These are phyloP conservation scores for Acridotheres tristis DNA, from an alignment of 2,797 vertebrate species.

Conservation along the genomic window DNA sequence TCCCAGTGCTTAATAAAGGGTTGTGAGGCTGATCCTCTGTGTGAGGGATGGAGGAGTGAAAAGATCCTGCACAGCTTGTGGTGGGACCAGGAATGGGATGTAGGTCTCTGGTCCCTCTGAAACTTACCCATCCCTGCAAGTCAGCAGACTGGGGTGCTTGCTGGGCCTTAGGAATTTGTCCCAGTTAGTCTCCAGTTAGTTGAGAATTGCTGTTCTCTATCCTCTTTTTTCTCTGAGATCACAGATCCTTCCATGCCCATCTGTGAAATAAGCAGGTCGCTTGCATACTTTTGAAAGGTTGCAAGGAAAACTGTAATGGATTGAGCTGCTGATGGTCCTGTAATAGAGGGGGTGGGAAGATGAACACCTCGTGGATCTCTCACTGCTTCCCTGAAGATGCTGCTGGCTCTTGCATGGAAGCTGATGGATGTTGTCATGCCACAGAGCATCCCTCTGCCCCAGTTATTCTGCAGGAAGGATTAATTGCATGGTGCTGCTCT, in stretches of 20 bases:
- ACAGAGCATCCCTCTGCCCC: not conserved
- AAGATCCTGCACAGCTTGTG: not conserved
- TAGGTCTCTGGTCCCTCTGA: not conserved
- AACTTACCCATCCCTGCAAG: not conserved
- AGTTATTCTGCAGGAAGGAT: not conserved
- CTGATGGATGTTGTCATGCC: not conserved
- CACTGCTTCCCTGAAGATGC: not conserved
- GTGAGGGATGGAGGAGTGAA: not conserved
- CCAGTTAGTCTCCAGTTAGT: not conserved
- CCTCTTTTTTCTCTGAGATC: not conserved
- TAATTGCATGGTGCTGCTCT: accelerated
- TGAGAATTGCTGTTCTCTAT: not conserved
- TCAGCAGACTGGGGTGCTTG: not conserved
- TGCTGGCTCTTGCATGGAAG: not conserved
- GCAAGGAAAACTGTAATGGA: not conserved
- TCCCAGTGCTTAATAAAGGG: not conserved
- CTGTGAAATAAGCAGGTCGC: not conserved
- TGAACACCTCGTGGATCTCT: accelerated
- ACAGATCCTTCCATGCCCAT: not conserved
- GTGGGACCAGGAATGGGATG: not conserved
- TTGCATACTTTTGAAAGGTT: not conserved
- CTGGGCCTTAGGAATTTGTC: not conserved
- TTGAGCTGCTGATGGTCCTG: not conserved
- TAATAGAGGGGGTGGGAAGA: not conserved
- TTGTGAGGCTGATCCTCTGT: not conserved